These are phyloP conservation scores for Motacilla tschutschensis DNA, from an alignment of 2,113 vertebrate genomes.

Conservation along the genomic window DNA sequence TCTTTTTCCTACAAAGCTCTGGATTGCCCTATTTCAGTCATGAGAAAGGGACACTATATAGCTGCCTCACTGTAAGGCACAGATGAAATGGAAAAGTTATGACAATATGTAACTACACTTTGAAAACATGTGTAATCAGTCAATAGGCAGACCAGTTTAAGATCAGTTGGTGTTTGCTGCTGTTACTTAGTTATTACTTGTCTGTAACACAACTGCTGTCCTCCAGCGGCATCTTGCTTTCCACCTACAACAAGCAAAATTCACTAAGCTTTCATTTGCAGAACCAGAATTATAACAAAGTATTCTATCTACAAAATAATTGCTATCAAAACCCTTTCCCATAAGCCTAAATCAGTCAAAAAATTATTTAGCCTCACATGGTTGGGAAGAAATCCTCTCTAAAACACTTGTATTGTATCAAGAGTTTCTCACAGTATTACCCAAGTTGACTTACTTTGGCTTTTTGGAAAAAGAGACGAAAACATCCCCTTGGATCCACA, in stretches of 20 bases:
- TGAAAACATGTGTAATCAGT: neutral
- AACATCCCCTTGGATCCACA: slow-evolving; percentile 92
- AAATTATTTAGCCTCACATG: neutral
- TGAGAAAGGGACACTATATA: neutral
- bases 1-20: neutral
- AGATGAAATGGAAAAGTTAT: neutral
- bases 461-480: slow-evolving; percentile 96
- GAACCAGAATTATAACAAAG: neutral
- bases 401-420: neutral
- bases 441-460: slow-evolving; percentile 85
- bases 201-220: neutral
- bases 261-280: neutral
- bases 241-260: neutral
- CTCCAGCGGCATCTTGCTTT: neutral
- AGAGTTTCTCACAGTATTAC: neutral
- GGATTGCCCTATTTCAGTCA: neutral
- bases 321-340: neutral
- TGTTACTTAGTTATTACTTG: neutral
- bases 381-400: neutral
- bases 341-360: neutral
- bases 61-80: neutral
- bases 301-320: neutral
- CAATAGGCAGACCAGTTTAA: neutral
- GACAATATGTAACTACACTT: neutral
- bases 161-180: neutral